Conservation (phyloP, 1,140 invertebrate species). For the Macrocentrus cingulum region DNA sequence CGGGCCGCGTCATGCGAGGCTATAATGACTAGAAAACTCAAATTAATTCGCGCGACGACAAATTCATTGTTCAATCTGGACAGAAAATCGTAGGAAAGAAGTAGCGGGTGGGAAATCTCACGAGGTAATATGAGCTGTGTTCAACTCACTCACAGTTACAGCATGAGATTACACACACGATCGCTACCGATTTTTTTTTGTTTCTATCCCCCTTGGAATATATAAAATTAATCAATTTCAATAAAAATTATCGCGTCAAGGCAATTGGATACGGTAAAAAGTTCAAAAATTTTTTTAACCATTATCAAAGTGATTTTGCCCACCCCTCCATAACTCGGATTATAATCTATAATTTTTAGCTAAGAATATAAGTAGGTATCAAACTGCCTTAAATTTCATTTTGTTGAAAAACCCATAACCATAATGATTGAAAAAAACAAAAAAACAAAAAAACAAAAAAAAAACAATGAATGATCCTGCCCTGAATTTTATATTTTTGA, state of each 20-base stretch:
- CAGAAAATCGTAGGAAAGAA: constrained; percentile 46
- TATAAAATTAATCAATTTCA: background rate
- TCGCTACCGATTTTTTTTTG: constrained; percentile 49
- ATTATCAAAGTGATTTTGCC: too few species aligned
- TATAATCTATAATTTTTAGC: too few species aligned
- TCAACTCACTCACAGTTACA: constrained; percentile 81
- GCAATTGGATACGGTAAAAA: too few species aligned
- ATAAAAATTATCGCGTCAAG: too few species aligned
- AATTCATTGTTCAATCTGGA: background rate
- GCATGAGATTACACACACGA: constrained; percentile 80
- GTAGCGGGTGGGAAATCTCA: constrained; percentile 68
- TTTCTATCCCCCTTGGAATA: constrained; percentile 11
- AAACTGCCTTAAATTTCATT: too few species aligned
- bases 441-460: constrained; percentile 49
- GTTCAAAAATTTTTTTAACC: too few species aligned
- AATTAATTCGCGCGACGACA: too few species aligned
- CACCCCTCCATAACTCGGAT: too few species aligned
- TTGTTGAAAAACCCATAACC: too few species aligned
- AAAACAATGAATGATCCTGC: constrained; percentile 41
- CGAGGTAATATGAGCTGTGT: constrained; percentile 70
- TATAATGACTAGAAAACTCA: background rate
- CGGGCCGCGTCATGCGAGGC: constrained; percentile 17
- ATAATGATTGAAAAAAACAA: too few species aligned
- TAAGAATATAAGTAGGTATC: too few species aligned
- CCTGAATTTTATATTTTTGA: constrained; percentile 40